These are phyloP conservation scores for Condylostylus longicornis DNA, from an alignment of 1,140 invertebrate genomes.

Conservation along the genomic window DNA sequence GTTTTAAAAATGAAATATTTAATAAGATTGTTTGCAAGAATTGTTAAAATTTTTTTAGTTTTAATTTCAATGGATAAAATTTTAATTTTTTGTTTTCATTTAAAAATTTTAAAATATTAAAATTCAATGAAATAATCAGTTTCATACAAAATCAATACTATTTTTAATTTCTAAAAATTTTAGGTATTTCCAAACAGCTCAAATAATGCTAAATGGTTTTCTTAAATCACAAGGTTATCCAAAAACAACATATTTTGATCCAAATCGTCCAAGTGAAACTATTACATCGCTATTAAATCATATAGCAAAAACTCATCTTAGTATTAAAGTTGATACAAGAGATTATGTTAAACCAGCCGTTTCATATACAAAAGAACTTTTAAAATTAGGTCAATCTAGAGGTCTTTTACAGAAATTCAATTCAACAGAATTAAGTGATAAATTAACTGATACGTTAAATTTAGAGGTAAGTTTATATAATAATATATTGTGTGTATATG, in stretches of 20 bases:
- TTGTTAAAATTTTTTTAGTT: too few species aligned
- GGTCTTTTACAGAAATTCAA: slow-evolving; percentile 38
- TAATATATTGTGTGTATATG: too few species aligned
- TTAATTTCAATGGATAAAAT: too few species aligned
- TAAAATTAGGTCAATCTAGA: slow-evolving; percentile 48
- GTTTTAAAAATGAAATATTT: too few species aligned
- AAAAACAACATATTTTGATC: slow-evolving; percentile 51
- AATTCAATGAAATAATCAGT: too few species aligned
- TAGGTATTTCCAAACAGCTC: slow-evolving; percentile 51
- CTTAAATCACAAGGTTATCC: slow-evolving; percentile 59
- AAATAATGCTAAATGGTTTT: slow-evolving; percentile 58
- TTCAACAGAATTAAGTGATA: slow-evolving; percentile 52
- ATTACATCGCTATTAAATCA: slow-evolving; percentile 48
- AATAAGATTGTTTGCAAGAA: too few species aligned
- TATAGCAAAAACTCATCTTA: slow-evolving; percentile 50
- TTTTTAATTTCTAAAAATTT: slow-evolving; percentile 16
- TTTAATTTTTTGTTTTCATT: too few species aligned
- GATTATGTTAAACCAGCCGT: slow-evolving; percentile 59
- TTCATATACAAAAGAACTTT: slow-evolving; percentile 49
- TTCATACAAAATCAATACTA: not conserved
- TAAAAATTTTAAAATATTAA: too few species aligned
- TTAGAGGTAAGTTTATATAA: slow-evolving; percentile 36
- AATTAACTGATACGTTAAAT: slow-evolving; percentile 60
- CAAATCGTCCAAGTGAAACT: slow-evolving; percentile 49
- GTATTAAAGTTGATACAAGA: slow-evolving; percentile 52